Percentiles rank a stretch among this genome's conserved stretches.
These are phyloP conservation scores for Alentia gelatinosa DNA, from an alignment of 2,888 invertebrate genomes.

Conservation along the genomic window DNA sequence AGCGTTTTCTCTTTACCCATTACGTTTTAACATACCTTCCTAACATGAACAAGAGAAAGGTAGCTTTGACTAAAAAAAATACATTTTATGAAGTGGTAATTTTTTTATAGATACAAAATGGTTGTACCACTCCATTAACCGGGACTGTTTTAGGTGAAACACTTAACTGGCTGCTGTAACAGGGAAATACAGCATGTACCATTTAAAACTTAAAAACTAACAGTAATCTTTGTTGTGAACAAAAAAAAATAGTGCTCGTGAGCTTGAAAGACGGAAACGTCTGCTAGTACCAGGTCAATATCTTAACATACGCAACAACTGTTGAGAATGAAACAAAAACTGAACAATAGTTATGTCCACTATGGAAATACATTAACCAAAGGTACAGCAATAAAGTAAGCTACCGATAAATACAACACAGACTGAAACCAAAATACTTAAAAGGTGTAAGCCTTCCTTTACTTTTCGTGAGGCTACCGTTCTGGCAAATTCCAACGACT, in stretches of 20 bases:
- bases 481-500: too few species aligned
- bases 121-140: background rate
- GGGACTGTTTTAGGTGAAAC: background rate
- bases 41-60: constrained; percentile 26
- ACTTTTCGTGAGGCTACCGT: background rate
- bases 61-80: background rate
- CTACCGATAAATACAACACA: background rate
- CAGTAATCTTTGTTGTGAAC: background rate
- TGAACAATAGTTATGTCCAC: constrained; percentile 17
- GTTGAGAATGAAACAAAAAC: constrained; percentile 23
- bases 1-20: background rate
- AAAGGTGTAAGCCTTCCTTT: background rate
- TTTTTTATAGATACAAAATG: background rate
- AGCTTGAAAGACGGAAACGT: constrained; percentile 21
- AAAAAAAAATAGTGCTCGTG: background rate
- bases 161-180: background rate
- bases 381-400: background rate
- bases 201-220: background rate
- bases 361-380: background rate
- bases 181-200: background rate
- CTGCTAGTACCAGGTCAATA: background rate
- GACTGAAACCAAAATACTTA: background rate
- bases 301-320: constrained; percentile 28
- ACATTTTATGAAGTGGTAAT: background rate
- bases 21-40: background rate